phyloP scores from a whole-genome alignment of 2,888 invertebrate genomes.

The Parnassius mnemosyne region DNA sequence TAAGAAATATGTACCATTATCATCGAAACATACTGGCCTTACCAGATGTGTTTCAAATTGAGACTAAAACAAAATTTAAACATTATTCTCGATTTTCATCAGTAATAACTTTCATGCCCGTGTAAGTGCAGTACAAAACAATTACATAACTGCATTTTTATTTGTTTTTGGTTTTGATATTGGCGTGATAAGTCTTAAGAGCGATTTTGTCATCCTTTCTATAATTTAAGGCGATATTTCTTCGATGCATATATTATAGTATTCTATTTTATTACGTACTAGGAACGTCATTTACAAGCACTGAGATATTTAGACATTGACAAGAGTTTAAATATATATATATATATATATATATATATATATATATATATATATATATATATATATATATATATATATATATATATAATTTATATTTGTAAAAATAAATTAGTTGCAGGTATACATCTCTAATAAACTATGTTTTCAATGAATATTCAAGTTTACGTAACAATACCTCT shows the following conservation, averaged over 20 bases:
- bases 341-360: too few relatives aligned
- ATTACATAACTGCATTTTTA: too few relatives aligned
- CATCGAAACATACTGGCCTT: slow-evolving; percentile 20
- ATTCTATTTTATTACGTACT: not conserved
- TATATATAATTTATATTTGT: not conserved
- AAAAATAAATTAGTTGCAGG: not conserved
- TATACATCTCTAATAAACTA: not conserved
- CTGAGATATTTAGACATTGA: not conserved
- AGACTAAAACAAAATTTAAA: not conserved
- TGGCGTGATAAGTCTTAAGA: not conserved
- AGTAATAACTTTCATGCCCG: too few relatives aligned
- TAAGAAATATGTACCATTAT: slow-evolving; percentile 65
- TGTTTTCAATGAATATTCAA: not conserved
- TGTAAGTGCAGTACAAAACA: too few relatives aligned
- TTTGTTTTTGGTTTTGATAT: not conserved
- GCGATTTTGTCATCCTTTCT: not conserved
- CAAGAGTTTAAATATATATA: not conserved
- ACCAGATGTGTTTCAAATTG: not conserved
- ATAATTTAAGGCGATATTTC: too few relatives aligned
- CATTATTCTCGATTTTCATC: too few relatives aligned
- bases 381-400: too few relatives aligned
- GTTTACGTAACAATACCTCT: too few relatives aligned
- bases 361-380: too few relatives aligned
- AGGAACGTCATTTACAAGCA: not conserved
- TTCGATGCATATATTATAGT: not conserved